Evolutionary conservation across 2,888 invertebrate genomes (phyloP).

Genomic region (Agrochola circellaris): DNA sequence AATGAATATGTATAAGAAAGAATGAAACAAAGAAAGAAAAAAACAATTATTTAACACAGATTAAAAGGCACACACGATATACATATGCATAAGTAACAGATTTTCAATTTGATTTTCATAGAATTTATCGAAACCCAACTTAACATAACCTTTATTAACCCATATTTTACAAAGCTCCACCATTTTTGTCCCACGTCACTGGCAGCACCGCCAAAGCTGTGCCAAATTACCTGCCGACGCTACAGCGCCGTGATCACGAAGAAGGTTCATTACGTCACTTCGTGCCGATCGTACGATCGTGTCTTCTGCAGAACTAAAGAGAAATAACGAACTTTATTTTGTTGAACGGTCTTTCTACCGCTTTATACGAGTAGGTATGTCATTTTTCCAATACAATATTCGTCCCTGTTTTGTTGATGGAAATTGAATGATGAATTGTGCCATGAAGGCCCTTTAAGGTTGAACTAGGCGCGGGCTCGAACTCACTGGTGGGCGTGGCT

Average conservation of each 20-base stretch:
- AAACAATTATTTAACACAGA: no score
- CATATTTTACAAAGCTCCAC: background rate
- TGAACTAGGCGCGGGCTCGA: no score
- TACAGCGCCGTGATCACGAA: conserved; percentile 59
- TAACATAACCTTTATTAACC: background rate
- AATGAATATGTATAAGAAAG: no score
- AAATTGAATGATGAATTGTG: background rate
- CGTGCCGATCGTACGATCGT: conserved; percentile 28
- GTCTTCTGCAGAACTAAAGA: conserved; percentile 4
- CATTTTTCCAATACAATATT: background rate
- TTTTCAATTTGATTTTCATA: no score
- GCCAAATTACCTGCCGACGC: conserved; percentile 59
- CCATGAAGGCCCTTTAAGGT: background rate
- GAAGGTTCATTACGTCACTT: conserved; percentile 67
- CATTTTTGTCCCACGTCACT: conserved; percentile 4
- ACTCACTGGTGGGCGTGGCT: no score
- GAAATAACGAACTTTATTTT: background rate
- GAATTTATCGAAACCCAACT: background rate
- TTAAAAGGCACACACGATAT: no score
- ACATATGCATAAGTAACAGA: background rate
- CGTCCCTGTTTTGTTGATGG: background rate
- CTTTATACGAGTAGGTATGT: background rate
- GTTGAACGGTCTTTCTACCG: background rate
- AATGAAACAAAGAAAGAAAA: no score
- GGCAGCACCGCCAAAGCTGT: conserved; percentile 55